Percentiles rank a stretch among this genome's conserved stretches.
phyloP scores from a whole-genome alignment of 1,140 invertebrate genomes.

The Drosophila teissieri region DNA sequence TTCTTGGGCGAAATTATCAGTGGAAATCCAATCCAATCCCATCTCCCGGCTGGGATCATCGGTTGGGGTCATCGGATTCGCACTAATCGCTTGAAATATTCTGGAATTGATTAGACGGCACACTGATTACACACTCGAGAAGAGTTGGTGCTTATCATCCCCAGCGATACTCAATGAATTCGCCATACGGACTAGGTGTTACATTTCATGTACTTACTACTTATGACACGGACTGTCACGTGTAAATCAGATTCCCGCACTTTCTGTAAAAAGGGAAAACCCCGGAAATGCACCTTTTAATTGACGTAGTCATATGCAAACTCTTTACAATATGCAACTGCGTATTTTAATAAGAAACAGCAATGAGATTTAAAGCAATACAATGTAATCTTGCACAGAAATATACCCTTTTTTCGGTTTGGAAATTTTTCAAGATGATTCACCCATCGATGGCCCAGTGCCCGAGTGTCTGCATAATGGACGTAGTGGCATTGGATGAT shows the following conservation, averaged over 20 bases:
- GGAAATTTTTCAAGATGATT: conserved; percentile 11
- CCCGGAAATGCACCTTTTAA: not conserved
- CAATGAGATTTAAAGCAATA: too few species aligned
- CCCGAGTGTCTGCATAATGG: conserved; percentile 28
- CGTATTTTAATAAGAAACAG: too few species aligned
- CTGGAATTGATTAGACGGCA: conserved; percentile 39
- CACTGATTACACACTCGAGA: conserved; percentile 19
- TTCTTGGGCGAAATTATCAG: not conserved
- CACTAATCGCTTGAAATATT: conserved; percentile 25
- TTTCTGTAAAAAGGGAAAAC: conserved; percentile 7
- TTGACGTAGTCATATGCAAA: too few species aligned
- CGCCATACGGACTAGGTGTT: not conserved
- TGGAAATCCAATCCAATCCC: too few species aligned
- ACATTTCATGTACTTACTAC: too few species aligned
- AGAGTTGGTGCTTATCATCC: not conserved
- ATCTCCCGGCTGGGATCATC: too few species aligned
- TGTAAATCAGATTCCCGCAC: conserved; percentile 7
- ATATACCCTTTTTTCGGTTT: too few species aligned
- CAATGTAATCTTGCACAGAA: too few species aligned
- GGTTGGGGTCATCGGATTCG: conserved; percentile 15
- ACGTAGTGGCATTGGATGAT: conserved; percentile 14
- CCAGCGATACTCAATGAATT: conserved; percentile 31
- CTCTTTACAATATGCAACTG: too few species aligned
- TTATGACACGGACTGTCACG: conserved; percentile 11
- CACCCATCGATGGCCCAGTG: conserved; percentile 26